A percentile compares a stretch with the other conserved stretches of the same genome.
phyloP scores from a whole-genome alignment of 2,113 vertebrate genomes.

The Actenoides hombroni region DNA sequence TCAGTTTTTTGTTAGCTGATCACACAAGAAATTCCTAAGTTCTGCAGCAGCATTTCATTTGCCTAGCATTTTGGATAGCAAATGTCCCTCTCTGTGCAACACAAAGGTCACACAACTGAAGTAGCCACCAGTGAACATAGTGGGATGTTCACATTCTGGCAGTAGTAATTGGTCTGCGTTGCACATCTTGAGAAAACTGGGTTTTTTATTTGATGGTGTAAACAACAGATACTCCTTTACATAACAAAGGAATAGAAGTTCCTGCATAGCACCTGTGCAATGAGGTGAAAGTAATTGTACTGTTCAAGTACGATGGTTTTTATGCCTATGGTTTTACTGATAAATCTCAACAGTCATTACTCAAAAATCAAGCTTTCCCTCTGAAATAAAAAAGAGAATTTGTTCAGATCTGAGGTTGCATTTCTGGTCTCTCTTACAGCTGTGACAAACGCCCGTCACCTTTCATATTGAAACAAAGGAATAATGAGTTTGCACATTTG shows the following conservation, averaged over 20 bases:
- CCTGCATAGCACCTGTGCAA: background rate
- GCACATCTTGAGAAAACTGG: background rate
- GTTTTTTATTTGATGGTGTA: background rate
- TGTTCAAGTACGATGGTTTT: rapidly evolving
- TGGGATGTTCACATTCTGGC: background rate
- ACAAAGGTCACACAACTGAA: background rate
- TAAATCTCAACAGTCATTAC: background rate
- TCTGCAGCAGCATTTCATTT: background rate
- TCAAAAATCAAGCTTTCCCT: background rate
- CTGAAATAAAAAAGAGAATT: background rate
- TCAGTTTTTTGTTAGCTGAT: background rate
- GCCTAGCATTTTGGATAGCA: background rate
- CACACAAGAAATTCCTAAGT: background rate
- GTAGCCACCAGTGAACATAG: background rate
- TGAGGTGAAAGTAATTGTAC: background rate
- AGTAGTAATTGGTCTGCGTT: background rate
- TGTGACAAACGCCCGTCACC: background rate
- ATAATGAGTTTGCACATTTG: background rate
- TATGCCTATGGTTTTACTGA: background rate
- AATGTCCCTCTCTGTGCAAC: background rate
- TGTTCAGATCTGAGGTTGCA: background rate
- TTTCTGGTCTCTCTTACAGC: background rate
- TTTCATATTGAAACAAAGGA: background rate
- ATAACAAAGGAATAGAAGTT: background rate
- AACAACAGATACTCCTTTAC: background rate